Conservation (phyloP, 2,113 vertebrate genomes). For the Willisornis vidua region DNA sequence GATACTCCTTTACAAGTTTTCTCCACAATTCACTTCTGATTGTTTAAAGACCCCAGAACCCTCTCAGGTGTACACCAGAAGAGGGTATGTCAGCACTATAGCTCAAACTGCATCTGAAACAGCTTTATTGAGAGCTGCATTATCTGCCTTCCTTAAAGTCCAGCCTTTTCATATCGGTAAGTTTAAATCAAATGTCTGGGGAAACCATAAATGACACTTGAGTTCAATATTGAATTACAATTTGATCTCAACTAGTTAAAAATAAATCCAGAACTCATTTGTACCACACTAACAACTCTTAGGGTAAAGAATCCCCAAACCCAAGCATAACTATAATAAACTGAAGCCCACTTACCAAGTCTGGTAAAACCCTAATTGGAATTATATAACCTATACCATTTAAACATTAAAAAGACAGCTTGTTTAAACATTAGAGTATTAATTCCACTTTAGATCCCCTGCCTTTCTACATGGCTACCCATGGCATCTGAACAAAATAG, state of each 20-base stretch:
- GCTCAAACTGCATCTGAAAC: background rate
- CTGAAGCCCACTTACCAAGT: background rate
- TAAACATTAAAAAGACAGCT: background rate
- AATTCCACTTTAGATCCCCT: background rate
- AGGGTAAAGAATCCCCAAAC: background rate
- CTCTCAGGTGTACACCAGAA: accelerated
- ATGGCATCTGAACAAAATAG: background rate
- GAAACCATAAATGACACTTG: background rate
- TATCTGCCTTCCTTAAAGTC: background rate
- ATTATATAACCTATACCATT: background rate
- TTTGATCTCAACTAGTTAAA: background rate
- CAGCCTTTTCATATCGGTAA: background rate
- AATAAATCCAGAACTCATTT: background rate
- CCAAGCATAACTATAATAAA: background rate
- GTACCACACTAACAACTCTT: background rate
- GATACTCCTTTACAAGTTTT: background rate
- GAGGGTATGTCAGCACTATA: background rate
- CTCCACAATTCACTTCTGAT: background rate
- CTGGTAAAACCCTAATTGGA: background rate
- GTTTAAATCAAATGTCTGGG: background rate
- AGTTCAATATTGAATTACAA: background rate
- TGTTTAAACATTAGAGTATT: background rate
- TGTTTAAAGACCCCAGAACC: background rate
- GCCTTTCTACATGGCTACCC: background rate
- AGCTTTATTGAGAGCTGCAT: background rate